phyloP scores from a whole-genome alignment of 2,797 vertebrate genomes.

The Neopelma chrysocephalum region DNA sequence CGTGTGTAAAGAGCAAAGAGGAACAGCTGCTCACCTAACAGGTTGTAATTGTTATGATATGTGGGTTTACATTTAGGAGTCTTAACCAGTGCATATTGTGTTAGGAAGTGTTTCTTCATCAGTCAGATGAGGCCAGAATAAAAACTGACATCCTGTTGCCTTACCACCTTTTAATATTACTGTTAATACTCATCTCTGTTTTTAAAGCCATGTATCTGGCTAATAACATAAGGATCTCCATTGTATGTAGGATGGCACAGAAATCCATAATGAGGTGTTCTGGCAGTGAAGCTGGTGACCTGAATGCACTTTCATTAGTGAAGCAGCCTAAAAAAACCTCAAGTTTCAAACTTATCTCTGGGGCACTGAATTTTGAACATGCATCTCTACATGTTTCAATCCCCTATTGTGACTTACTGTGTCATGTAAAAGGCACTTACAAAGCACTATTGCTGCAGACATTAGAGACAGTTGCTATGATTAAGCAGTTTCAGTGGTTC shows the following conservation, averaged over 20 bases:
- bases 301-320: neutral
- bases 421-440: neutral
- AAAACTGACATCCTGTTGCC: neutral
- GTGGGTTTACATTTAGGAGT: neutral
- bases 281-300: neutral
- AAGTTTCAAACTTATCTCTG: neutral
- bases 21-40: neutral
- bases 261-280: neutral
- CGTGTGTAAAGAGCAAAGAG: neutral
- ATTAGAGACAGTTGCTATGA: neutral
- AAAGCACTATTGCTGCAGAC: neutral
- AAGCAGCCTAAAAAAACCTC: neutral
- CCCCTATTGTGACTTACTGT: neutral
- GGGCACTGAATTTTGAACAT: neutral
- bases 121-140: neutral
- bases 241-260: neutral
- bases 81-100: neutral
- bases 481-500: neutral
- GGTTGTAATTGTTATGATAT: neutral
- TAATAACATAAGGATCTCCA: neutral
- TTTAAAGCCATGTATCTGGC: neutral
- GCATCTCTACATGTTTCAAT: neutral
- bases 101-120: neutral
- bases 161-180: neutral
- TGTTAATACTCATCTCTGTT: neutral